Conservation (phyloP, 2,113 vertebrate genomes). For the Dasyurus viverrinus region DNA sequence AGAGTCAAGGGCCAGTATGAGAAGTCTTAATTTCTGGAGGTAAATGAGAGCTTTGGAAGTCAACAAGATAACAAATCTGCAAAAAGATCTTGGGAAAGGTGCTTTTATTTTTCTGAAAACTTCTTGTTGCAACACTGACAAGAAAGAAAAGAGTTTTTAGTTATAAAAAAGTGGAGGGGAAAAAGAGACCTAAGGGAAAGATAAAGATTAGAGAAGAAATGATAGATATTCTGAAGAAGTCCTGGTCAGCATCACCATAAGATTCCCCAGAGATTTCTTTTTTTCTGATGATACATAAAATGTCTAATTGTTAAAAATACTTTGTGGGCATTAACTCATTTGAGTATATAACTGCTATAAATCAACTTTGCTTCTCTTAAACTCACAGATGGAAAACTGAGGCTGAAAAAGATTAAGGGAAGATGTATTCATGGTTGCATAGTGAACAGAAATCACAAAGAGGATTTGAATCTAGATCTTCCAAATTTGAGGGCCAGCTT, state of each 20-base stretch:
- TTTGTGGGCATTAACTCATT: background rate
- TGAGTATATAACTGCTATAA: background rate
- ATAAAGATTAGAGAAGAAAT: conserved; percentile 4
- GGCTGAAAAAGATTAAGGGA: background rate
- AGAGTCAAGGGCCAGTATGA: conserved; percentile 57
- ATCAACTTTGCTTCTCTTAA: background rate
- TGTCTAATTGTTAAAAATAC: background rate
- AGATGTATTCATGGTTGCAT: background rate
- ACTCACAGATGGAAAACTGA: background rate
- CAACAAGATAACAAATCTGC: conserved; percentile 70
- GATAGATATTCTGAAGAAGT: conserved; percentile 49
- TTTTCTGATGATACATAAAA: conserved; percentile 20
- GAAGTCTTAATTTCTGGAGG: conserved; percentile 63
- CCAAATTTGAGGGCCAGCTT: background rate
- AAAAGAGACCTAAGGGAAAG: conserved; percentile 21
- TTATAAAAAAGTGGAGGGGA: conserved; percentile 26
- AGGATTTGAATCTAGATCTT: background rate
- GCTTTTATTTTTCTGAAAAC: conserved; percentile 61
- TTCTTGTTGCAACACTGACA: conserved; percentile 55
- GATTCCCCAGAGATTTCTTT: conserved; percentile 2
- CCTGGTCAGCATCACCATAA: background rate
- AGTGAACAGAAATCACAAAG: background rate
- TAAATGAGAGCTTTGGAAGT: conserved; percentile 72
- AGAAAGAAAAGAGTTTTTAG: conserved; percentile 67
- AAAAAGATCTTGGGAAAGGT: conserved; percentile 50